These are phyloP conservation scores for Myotis pilosus DNA, from an alignment of 2,797 vertebrate genomes.

Conservation along the genomic window DNA sequence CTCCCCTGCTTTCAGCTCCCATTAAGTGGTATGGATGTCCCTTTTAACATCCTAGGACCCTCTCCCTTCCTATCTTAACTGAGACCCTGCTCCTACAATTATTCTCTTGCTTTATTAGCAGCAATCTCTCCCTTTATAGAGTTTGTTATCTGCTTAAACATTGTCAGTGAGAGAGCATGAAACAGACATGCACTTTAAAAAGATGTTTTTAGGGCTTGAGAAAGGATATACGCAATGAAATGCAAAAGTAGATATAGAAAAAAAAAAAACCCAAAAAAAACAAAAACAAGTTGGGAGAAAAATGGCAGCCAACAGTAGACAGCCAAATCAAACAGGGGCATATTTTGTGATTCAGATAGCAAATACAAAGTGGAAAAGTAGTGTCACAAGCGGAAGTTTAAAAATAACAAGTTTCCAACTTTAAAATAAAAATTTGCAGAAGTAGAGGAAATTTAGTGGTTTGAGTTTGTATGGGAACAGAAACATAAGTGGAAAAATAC, in stretches of 20 bases:
- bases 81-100: not conserved
- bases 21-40: too few relatives aligned
- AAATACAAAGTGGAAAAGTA: constrained; percentile 57
- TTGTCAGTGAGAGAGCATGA: not conserved
- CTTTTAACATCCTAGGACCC: not conserved
- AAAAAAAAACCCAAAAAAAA: not conserved
- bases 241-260: constrained; percentile 36
- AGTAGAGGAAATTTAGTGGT: constrained; percentile 60
- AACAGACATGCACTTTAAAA: not conserved
- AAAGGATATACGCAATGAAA: not conserved
- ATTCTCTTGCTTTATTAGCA: not conserved
- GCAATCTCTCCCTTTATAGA: not conserved
- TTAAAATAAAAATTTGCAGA: constrained; percentile 61
- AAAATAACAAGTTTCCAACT: constrained; percentile 54
- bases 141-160: not conserved
- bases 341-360: constrained; percentile 55
- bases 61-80: not conserved
- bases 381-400: constrained; percentile 26
- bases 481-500: constrained; percentile 58
- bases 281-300: not conserved
- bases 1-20: not conserved
- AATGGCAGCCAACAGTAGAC: constrained; percentile 19
- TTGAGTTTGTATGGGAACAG: constrained; percentile 52
- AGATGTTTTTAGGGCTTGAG: not conserved
- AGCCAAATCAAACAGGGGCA: constrained; percentile 59